Evolutionary conservation across 2,113 vertebrate genomes (phyloP).

Genomic region (Saguinus imperator): DNA sequence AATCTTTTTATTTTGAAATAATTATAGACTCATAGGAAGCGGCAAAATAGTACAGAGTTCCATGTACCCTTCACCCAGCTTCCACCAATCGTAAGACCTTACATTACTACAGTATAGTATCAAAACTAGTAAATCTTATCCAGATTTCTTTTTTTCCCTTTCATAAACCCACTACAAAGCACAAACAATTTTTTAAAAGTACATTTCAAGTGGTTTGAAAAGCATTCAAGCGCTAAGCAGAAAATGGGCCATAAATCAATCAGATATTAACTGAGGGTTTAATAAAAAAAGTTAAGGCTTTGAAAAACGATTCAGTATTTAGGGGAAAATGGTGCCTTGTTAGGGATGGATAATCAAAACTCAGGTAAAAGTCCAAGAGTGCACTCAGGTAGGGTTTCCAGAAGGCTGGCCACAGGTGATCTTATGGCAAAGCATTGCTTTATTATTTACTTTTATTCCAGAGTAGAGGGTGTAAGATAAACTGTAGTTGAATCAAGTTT

Average conservation of each 20-base stretch:
- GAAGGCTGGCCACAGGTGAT: not conserved
- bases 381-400: not conserved
- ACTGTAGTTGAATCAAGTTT: not conserved
- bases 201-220: conserved; percentile 42
- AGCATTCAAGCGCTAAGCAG: not conserved
- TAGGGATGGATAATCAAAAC: not conserved
- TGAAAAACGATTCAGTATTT: not conserved
- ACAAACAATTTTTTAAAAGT: conserved; percentile 19
- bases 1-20: not conserved
- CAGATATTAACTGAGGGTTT: not conserved
- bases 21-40: not conserved
- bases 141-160: not conserved
- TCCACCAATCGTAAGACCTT: not conserved
- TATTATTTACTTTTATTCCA: not conserved
- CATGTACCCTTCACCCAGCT: not conserved
- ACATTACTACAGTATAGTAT: not conserved
- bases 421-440: not conserved
- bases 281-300: not conserved
- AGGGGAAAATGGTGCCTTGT: not conserved
- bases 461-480: not conserved
- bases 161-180: not conserved
- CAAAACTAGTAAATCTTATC: not conserved
- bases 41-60: not conserved
- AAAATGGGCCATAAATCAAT: conserved; percentile 1
- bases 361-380: not conserved